Evolutionary conservation across 2,888 invertebrate genomes (phyloP).

Genomic region (Brassicogethes aeneus): DNA sequence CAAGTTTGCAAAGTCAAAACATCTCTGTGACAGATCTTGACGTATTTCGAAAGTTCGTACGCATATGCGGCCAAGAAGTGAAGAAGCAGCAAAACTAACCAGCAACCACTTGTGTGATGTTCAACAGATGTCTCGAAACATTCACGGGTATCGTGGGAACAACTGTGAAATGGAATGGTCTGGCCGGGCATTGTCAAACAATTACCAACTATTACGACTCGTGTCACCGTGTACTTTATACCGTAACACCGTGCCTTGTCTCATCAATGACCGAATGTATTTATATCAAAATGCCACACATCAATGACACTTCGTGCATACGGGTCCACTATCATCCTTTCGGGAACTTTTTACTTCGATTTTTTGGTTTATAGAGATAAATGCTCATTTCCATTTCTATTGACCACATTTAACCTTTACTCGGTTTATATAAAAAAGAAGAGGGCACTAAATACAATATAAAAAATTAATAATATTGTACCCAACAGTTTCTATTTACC

Average conservation of each 20-base stretch:
- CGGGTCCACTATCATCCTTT: not conserved
- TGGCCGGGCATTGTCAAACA: conserved; percentile 28
- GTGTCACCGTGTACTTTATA: conserved; percentile 27
- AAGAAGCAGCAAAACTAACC: not conserved
- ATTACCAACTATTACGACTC: conserved; percentile 25
- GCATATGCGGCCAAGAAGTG: conserved; percentile 12
- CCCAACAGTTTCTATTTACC: too few relatives aligned
- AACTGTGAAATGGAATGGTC: conserved; percentile 16
- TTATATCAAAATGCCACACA: not conserved
- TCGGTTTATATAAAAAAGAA: too few relatives aligned
- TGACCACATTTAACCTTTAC: too few relatives aligned
- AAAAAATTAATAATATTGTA: too few relatives aligned
- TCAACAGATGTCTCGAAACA: conserved; percentile 20
- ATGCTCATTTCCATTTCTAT: too few relatives aligned
- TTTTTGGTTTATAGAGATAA: too few relatives aligned
- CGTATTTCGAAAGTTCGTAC: too few relatives aligned
- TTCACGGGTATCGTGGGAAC: conserved; percentile 20
- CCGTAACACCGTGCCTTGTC: conserved; percentile 10
- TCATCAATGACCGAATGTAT: not conserved
- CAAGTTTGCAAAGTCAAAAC: too few relatives aligned
- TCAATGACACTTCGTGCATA: not conserved
- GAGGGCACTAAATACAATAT: too few relatives aligned
- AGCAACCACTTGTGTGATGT: conserved; percentile 17
- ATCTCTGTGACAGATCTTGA: too few relatives aligned
- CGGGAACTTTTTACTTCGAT: too few relatives aligned